phyloP scores from a whole-genome alignment of 1,140 invertebrate species.

The Caligus rogercresseyi region DNA sequence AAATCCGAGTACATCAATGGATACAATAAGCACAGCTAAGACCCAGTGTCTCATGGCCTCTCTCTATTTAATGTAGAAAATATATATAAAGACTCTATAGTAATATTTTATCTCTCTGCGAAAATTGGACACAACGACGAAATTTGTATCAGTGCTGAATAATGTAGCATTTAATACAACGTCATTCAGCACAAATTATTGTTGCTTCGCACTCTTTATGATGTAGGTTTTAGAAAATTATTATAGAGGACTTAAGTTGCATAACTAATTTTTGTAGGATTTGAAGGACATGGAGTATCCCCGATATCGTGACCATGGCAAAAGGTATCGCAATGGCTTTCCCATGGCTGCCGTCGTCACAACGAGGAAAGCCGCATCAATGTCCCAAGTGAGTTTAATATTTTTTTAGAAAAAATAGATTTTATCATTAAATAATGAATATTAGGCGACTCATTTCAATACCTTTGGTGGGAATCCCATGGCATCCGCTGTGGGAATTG shows the following conservation, averaged over 20 bases:
- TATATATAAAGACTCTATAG: too few species aligned
- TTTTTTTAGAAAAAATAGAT: background rate
- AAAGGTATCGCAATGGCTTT: slow-evolving; percentile 83
- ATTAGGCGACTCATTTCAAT: slow-evolving; percentile 68
- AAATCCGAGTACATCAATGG: too few species aligned
- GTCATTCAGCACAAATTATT: too few species aligned
- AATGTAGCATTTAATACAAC: too few species aligned
- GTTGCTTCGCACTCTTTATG: too few species aligned
- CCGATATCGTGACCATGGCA: slow-evolving; percentile 81
- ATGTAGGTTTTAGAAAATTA: too few species aligned
- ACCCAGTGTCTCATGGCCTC: too few species aligned
- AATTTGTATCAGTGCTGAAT: too few species aligned
- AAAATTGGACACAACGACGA: too few species aligned
- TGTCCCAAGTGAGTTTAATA: slow-evolving; percentile 28
- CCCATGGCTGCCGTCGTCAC: slow-evolving; percentile 85
- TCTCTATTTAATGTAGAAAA: too few species aligned
- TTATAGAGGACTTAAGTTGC: background rate
- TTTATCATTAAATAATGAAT: background rate
- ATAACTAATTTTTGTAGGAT: slow-evolving; percentile 29
- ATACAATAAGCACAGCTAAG: too few species aligned
- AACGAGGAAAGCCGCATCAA: slow-evolving; percentile 45
- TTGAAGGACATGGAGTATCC: slow-evolving; percentile 58
- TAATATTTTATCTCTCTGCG: too few species aligned
- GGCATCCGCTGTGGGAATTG: slow-evolving; percentile 61
- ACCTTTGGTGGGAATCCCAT: slow-evolving; percentile 91